Base-by-base conservation (phyloP, 2,113 vertebrate genomes). In the Vicugna pacos region DNA sequence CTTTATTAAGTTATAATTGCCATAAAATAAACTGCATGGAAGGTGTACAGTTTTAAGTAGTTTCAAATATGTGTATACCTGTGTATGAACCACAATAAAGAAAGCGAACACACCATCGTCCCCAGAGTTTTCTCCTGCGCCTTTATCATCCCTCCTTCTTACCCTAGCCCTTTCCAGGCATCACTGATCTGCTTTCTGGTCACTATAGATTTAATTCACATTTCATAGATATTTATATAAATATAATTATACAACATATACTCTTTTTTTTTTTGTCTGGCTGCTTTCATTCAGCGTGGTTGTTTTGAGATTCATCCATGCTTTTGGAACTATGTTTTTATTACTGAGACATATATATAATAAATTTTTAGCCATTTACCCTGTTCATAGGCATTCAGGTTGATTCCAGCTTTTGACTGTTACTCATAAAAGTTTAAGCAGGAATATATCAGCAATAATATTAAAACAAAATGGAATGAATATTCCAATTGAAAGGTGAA, bases 41-140 rank as follows among this genome's bases (percentile, higher is more conserved):
- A 89, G 89, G 42, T 86, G 67, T 75, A 69, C 28, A 86, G 35
- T 65, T 75, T 90, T 46, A 96, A 93, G 81, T 96, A 96, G 86
- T 67, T 89, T 92, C 26, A 93, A 89, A 64, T 89, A 42, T 73
- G 6, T 56, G n/a, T 79, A 54, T 8, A n/a, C 60, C 67, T 86
- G 38, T 82, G 28, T 80, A 24, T 58, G 28, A 67, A 60, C 58
- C 50, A 54, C 35, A 62, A 3, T 54, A 85, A 80, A 58, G 28
- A 32, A 56, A 72, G 48, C 22, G 50, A 90, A 46, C 13, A 90
- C 35, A 20, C 22, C 14, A n/a, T n/a, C 17, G 65, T 12, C 32
- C 42, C 28, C 13, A 24, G 38, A 15, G 6, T 84, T 58, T 89
- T 32, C 65, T 92, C 26, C 42, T 58, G 48, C 3, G 1, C 10